Evolutionary conservation across 2,113 vertebrate genomes (phyloP).

Genomic region (Hyperoodon ampullatus): DNA sequence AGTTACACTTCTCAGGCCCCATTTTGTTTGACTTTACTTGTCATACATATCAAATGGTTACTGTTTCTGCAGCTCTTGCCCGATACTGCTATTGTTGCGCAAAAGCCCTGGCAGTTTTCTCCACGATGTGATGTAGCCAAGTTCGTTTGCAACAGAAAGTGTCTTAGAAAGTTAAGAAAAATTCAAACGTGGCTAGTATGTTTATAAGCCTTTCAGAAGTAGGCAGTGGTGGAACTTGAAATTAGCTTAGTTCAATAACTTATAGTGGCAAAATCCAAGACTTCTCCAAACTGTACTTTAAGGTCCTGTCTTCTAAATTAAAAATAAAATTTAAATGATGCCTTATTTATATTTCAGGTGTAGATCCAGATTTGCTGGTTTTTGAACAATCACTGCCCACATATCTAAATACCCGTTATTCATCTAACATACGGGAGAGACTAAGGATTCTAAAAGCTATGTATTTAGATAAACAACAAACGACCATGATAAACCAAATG

Average conservation of each 20-base stretch:
- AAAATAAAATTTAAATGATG: neutral
- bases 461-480: slow-evolving; percentile 85
- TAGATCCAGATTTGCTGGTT: slow-evolving; percentile 95
- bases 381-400: slow-evolving; percentile 89
- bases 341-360: slow-evolving; percentile 84
- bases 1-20: neutral
- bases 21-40: neutral
- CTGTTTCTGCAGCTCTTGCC: neutral
- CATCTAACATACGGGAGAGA: slow-evolving; percentile 80
- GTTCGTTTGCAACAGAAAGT: neutral
- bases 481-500: slow-evolving; percentile 58
- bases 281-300: neutral
- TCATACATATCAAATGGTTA: neutral
- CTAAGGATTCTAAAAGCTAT: slow-evolving; percentile 84
- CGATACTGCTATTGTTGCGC: neutral
- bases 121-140: neutral
- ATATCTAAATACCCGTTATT: slow-evolving; percentile 82
- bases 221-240: neutral
- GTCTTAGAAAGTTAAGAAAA: neutral
- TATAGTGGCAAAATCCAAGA: neutral
- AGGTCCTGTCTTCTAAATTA: neutral
- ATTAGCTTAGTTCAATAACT: neutral
- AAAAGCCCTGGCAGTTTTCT: neutral
- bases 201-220: neutral
- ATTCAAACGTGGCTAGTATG: neutral